These are phyloP conservation scores for Reinhardtius hippoglossoides DNA, from an alignment of 2,113 vertebrate species.

Conservation along the genomic window DNA sequence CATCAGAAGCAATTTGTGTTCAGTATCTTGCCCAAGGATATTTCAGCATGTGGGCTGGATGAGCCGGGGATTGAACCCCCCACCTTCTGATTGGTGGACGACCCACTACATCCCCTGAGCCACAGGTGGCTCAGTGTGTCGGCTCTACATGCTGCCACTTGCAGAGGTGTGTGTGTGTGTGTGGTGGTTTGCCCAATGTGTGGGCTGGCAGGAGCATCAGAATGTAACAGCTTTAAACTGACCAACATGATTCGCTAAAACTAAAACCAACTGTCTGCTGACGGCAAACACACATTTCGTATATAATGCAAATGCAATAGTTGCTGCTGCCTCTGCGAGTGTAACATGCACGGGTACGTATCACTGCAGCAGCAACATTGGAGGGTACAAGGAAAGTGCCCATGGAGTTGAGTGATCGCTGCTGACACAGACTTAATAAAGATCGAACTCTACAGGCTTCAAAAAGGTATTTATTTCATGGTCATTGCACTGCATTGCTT, in stretches of 20 bases:
- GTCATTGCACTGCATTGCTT: slow-evolving; percentile 27
- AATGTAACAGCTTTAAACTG: slow-evolving; percentile 67
- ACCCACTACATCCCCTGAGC: too few relatives aligned
- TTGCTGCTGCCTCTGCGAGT: too few relatives aligned
- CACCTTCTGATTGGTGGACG: too few relatives aligned
- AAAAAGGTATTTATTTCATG: slow-evolving; percentile 22
- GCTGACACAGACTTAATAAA: slow-evolving; percentile 23
- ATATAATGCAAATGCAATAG: background rate
- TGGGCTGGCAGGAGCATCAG: slow-evolving; percentile 55
- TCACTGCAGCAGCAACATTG: slow-evolving; percentile 8
- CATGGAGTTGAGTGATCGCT: background rate
- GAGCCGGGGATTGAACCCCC: background rate
- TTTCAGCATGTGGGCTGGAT: background rate
- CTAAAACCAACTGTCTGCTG: slow-evolving; percentile 41
- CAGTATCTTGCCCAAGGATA: background rate
- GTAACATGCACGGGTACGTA: too few relatives aligned
- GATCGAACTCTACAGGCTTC: slow-evolving; percentile 10
- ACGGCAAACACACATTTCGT: slow-evolving; percentile 7
- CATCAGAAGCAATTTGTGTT: background rate
- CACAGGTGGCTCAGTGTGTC: background rate
- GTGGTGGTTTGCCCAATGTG: slow-evolving; percentile 26
- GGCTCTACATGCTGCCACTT: too few relatives aligned
- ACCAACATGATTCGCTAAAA: slow-evolving; percentile 55
- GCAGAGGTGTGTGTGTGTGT: too few relatives aligned
- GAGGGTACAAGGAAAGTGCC: background rate